Evolutionary conservation across 2,797 vertebrate genomes (phyloP), one percentile per base, ranked within the genome.

Genomic region (Zalophus californianus): DNA sequence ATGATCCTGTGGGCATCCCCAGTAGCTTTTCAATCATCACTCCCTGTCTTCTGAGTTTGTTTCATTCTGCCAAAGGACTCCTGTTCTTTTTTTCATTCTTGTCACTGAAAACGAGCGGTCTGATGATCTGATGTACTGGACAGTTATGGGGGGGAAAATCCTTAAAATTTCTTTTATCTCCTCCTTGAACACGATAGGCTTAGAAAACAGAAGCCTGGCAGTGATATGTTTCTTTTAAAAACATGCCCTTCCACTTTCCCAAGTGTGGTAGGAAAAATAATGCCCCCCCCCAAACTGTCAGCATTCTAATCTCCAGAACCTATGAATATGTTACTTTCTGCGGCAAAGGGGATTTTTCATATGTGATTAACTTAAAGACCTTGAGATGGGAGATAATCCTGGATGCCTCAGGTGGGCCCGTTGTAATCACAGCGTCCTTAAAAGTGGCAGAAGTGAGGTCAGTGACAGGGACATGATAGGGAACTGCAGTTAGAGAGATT

Each of bases 1-100:
- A 97, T 97, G 95, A 96, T 98, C 90, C 98, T 98, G 92, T 98
- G 97, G 96, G 96, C 96, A 98, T 98, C 93, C 58, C 38, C 9
- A 38, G 84, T 96, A 98, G 97, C 95, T 98, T 98, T 97, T 98
- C 92, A 98, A 96, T 97, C 27, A 58, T 86, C 82, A 95, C 62
- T 98, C 98, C 0, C 0, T 93, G 73, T 97, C 96, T 97, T 98
- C 91, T 94, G 93, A 98, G 91, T 97, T 0, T 97, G 92, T 95
- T 98, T 98, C 73, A 94, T 98, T 98, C 98, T 90, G 86, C 13
- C 11, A 87, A 95, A 96, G 56, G 29, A 97, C 96, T n/a, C 7
- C 27, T 91, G 86, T 95, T 83, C 52, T 7, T 97, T 85, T 70
- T 91, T 90, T 54, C 64, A 93, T 94, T 93, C 75, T 90, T 96